phyloP scores from a whole-genome alignment of 2,797 vertebrate genomes.

The Etheostoma nigrum region DNA sequence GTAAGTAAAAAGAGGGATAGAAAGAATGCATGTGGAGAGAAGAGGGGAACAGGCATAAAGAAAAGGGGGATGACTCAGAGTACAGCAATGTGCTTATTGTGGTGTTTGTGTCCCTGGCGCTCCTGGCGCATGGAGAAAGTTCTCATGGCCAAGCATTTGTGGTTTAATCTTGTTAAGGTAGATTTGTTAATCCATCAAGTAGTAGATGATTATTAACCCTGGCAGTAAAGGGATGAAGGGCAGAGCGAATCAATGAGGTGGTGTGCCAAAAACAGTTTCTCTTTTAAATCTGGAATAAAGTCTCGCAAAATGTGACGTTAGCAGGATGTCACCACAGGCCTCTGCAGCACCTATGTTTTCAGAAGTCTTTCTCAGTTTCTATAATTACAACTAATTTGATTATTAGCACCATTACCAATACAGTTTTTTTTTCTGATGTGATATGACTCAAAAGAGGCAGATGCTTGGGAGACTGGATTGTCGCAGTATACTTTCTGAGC shows the following conservation, averaged over 20 bases:
- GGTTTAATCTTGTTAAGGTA: neutral
- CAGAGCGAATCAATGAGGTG: neutral
- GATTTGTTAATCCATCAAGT: neutral
- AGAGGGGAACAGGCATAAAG: constrained; percentile 32
- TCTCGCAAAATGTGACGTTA: neutral
- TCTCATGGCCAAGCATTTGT: neutral
- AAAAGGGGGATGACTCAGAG: constrained; percentile 67
- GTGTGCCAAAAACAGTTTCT: neutral
- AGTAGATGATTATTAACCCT: neutral
- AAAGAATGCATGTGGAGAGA: constrained; percentile 9
- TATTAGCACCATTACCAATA: neutral
- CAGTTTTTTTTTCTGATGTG: constrained; percentile 5
- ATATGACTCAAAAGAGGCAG: neutral
- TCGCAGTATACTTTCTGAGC: constrained; percentile 15
- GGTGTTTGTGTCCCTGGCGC: constrained; percentile 38
- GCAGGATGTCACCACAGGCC: neutral
- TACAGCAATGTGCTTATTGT: constrained; percentile 67
- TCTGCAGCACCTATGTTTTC: constrained; percentile 10
- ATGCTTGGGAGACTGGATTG: neutral
- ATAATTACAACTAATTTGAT: constrained; percentile 16
- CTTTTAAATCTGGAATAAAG: neutral
- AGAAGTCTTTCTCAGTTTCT: neutral
- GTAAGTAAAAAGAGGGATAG: constrained; percentile 1
- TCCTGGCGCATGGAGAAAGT: constrained; percentile 38
- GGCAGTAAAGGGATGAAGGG: neutral